These are phyloP conservation scores for Allygus modestus DNA, from an alignment of 2,888 invertebrate species.

Conservation along the genomic window DNA sequence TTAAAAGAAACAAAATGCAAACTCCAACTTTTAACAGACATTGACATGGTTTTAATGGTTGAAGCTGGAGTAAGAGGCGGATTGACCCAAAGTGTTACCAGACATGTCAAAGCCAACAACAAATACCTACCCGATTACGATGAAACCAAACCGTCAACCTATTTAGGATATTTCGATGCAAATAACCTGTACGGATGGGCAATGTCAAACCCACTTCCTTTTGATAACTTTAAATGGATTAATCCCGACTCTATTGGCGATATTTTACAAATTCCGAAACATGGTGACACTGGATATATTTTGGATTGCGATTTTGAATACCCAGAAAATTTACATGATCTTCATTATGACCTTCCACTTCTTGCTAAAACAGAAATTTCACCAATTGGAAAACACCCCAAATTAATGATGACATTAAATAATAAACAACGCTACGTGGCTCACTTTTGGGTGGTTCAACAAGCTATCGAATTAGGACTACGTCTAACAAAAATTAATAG, in stretches of 20 bases:
- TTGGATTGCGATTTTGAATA: slow-evolving; percentile 63
- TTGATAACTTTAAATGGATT: slow-evolving; percentile 61
- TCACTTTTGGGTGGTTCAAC: slow-evolving; percentile 54
- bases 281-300: slow-evolving; percentile 60
- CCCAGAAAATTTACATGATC: slow-evolving; percentile 61
- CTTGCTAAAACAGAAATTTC: slow-evolving; percentile 51
- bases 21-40: slow-evolving; percentile 64
- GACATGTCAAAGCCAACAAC: slow-evolving; percentile 60
- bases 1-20: slow-evolving; percentile 60
- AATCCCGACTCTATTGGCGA: slow-evolving; percentile 29
- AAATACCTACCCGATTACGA: slow-evolving; percentile 59
- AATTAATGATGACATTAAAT: slow-evolving; percentile 61
- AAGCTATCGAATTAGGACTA: slow-evolving; percentile 68
- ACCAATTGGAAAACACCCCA: slow-evolving; percentile 44
- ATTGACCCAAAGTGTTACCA: slow-evolving; percentile 45
- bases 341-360: slow-evolving; percentile 55
- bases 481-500: slow-evolving; percentile 70
- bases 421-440: slow-evolving; percentile 58
- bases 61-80: slow-evolving; percentile 65
- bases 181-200: slow-evolving; percentile 64
- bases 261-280: slow-evolving; percentile 22
- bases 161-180: slow-evolving; percentile 57
- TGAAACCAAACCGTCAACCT: slow-evolving; percentile 17
- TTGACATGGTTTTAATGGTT: slow-evolving; percentile 62
- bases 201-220: slow-evolving; percentile 44